A percentile compares a stretch with the other conserved stretches of the same genome.
phyloP scores from a whole-genome alignment of 2,888 invertebrate genomes.

The Rhamphomyia laevipes region DNA sequence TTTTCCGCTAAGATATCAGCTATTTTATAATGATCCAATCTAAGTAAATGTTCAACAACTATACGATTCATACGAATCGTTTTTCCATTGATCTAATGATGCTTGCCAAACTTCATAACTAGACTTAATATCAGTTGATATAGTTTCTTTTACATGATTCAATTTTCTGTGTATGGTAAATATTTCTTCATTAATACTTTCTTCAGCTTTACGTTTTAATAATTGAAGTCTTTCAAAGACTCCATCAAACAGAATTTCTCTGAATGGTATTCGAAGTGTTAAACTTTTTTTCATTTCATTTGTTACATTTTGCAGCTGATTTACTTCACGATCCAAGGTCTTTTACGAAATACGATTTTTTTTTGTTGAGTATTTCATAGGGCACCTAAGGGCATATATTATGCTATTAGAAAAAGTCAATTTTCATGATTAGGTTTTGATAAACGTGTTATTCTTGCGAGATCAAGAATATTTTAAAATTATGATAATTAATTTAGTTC shows the following conservation, averaged over 20 bases:
- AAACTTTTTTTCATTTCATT: slow-evolving; percentile 46
- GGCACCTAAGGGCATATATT: too few relatives aligned
- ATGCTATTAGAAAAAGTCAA: too few relatives aligned
- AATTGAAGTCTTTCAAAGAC: slow-evolving; percentile 83
- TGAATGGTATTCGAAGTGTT: background rate
- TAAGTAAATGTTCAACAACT: slow-evolving; percentile 90
- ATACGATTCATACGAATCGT: slow-evolving; percentile 79
- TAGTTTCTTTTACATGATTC: slow-evolving; percentile 62
- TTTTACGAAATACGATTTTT: slow-evolving; percentile 93
- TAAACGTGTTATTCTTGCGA: too few relatives aligned
- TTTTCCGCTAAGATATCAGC: slow-evolving; percentile 84
- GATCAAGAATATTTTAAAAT: too few relatives aligned
- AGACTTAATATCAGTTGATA: slow-evolving; percentile 24
- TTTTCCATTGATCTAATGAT: slow-evolving; percentile 35
- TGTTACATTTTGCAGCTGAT: slow-evolving; percentile 72
- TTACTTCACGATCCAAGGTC: slow-evolving; percentile 81
- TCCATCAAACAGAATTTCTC: slow-evolving; percentile 74
- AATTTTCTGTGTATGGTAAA: slow-evolving; percentile 79
- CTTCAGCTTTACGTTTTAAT: slow-evolving; percentile 88
- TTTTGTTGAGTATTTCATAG: slow-evolving; percentile 95
- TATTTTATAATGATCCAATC: slow-evolving; percentile 91
- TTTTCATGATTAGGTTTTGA: too few relatives aligned
- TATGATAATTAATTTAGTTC: too few relatives aligned
- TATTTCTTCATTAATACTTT: slow-evolving; percentile 83
- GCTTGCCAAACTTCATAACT: slow-evolving; percentile 30